phyloP scores from a whole-genome alignment of 1,140 invertebrate species.

The Zaprionus tsacasi region DNA sequence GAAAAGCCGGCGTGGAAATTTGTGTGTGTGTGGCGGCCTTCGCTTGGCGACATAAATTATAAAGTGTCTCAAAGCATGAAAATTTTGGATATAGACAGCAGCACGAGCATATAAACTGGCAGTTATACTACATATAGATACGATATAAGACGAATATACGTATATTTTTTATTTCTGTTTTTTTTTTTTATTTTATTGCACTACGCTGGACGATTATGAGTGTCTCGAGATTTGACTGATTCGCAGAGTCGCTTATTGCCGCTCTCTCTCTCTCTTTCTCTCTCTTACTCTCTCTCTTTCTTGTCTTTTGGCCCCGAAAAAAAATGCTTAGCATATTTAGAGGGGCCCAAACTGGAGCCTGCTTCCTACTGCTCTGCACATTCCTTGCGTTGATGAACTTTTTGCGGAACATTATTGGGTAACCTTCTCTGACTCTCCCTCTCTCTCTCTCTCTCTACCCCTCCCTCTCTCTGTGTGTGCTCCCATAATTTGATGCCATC shows the following conservation, averaged over 20 bases:
- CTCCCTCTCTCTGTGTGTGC: neutral
- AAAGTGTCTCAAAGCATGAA: constrained; percentile 62
- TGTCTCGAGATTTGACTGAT: constrained; percentile 36
- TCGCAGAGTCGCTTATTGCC: neutral
- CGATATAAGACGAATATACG: constrained; percentile 19
- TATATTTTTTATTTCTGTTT: constrained; percentile 27
- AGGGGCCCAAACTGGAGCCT: constrained; percentile 23
- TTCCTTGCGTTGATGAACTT: constrained; percentile 66
- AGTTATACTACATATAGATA: constrained; percentile 34
- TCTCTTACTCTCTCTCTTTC: neutral
- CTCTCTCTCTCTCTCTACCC: neutral
- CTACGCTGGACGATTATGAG: constrained; percentile 43
- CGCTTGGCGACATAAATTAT: constrained; percentile 70
- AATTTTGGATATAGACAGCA: constrained; percentile 66
- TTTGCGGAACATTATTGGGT: constrained; percentile 64
- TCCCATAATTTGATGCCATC: constrained; percentile 68
- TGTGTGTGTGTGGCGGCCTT: constrained; percentile 21
- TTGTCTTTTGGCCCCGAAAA: neutral
- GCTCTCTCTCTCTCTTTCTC: neutral
- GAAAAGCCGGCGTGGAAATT: constrained; percentile 70
- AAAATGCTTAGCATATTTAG: constrained; percentile 48
- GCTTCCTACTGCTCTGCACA: constrained; percentile 20
- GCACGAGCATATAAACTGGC: constrained; percentile 6
- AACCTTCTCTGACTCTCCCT: constrained; percentile 37
- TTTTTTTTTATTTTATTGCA: constrained; percentile 43